Conservation (phyloP, 2,113 vertebrate genomes). For the Benitochromis conjunctus region DNA sequence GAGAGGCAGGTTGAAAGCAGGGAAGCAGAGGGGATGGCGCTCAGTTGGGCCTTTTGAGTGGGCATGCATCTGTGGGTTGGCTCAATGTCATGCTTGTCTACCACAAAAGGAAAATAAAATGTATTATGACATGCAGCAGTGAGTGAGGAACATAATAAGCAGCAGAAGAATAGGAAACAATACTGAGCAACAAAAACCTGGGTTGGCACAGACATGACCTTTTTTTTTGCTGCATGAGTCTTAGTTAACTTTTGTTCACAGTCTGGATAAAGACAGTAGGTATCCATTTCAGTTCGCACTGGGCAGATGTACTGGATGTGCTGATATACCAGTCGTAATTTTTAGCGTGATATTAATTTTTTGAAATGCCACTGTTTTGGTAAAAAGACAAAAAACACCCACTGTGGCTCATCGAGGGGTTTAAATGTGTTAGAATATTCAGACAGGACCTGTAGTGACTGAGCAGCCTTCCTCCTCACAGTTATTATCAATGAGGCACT, state of each 20-base stretch:
- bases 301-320: background rate
- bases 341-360: background rate
- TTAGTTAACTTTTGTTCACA: background rate
- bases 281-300: background rate
- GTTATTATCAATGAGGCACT: background rate
- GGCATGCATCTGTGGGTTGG: constrained; percentile 76
- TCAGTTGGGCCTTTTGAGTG: constrained; percentile 73
- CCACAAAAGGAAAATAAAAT: constrained; percentile 79
- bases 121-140: constrained; percentile 73
- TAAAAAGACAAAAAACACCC: background rate
- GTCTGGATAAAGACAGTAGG: background rate
- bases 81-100: constrained; percentile 81
- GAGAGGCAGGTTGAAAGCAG: constrained; percentile 64
- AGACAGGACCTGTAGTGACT: background rate
- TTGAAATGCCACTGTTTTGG: background rate
- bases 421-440: background rate
- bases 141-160: constrained; percentile 57
- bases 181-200: constrained; percentile 9
- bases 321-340: background rate
- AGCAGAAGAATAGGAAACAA: constrained; percentile 48
- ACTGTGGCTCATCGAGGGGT: background rate
- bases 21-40: constrained; percentile 61
- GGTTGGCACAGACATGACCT: constrained; percentile 48
- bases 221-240: background rate
- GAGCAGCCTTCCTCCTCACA: background rate